phyloP scores from a whole-genome alignment of 2,888 invertebrate species.

The Eurytoma californica region DNA sequence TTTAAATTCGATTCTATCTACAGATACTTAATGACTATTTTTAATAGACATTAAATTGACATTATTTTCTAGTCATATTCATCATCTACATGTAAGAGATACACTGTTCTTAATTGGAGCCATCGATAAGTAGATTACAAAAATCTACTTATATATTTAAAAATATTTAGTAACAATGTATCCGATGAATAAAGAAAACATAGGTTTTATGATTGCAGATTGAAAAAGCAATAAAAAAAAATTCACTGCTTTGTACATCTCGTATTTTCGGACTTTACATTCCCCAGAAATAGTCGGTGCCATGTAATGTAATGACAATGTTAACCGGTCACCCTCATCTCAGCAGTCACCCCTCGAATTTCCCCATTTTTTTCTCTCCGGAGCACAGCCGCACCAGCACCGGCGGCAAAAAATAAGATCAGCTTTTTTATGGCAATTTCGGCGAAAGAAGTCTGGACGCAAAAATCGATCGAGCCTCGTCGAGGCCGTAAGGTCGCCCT shows the following conservation, averaged over 20 bases:
- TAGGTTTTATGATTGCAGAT: too few relatives aligned
- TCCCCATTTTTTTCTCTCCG: slow-evolving; percentile 5
- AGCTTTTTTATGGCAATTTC: background rate
- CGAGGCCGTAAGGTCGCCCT: background rate
- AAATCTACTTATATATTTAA: too few relatives aligned
- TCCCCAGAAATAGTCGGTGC: too few relatives aligned
- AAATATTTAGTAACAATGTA: too few relatives aligned
- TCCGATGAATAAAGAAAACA: too few relatives aligned
- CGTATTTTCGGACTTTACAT: background rate
- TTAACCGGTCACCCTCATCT: background rate
- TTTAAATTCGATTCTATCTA: too few relatives aligned
- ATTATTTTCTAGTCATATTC: too few relatives aligned
- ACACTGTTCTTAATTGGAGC: too few relatives aligned
- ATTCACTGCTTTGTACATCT: background rate
- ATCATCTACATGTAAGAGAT: too few relatives aligned
- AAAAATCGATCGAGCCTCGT: slow-evolving; percentile 25
- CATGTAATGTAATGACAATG: slow-evolving; percentile 10
- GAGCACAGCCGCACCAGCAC: background rate
- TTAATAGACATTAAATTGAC: too few relatives aligned
- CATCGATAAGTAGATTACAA: too few relatives aligned
- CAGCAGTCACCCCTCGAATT: background rate
- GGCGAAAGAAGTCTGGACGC: slow-evolving; percentile 9
- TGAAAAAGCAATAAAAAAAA: background rate
- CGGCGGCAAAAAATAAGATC: background rate
- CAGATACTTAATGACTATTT: too few relatives aligned